Conservation (phyloP, 2,113 vertebrate genomes). For the Steatornis caripensis region DNA sequence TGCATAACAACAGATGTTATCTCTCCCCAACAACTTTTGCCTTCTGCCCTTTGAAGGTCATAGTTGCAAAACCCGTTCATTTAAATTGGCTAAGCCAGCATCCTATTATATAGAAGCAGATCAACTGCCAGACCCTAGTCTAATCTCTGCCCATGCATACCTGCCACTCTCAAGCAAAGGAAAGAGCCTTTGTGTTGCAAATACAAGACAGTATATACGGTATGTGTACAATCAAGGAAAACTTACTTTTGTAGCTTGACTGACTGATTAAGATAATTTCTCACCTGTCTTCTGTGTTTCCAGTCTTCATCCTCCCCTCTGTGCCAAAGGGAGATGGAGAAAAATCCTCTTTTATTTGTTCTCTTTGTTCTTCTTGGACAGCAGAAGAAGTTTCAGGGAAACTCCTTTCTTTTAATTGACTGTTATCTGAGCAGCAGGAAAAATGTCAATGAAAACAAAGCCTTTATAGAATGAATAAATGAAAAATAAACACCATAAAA, state of each 20-base stretch:
- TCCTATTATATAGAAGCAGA: not conserved
- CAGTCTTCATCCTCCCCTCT: not conserved
- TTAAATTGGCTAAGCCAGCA: not conserved
- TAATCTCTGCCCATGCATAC: not conserved
- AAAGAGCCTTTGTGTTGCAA: not conserved
- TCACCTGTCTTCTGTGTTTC: constrained; percentile 57
- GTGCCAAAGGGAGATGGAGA: constrained; percentile 1
- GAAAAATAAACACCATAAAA: not conserved
- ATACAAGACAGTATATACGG: not conserved
- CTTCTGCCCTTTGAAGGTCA: not conserved
- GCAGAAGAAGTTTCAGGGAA: not conserved
- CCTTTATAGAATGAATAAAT: not conserved
- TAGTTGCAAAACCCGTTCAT: not conserved
- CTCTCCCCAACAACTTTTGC: not conserved
- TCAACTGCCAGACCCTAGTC: not conserved
- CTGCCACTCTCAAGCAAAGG: not conserved
- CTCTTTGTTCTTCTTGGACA: constrained; percentile 33
- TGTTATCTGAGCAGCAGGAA: not conserved
- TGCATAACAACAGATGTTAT: not conserved
- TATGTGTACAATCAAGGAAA: not conserved
- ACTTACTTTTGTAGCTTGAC: not conserved
- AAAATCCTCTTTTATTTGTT: not conserved
- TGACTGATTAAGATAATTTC: not conserved
- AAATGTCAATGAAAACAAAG: not conserved
- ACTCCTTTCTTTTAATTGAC: not conserved